phyloP scores from a whole-genome alignment of 1,140 invertebrate species.

The Ectropis grisescens region DNA sequence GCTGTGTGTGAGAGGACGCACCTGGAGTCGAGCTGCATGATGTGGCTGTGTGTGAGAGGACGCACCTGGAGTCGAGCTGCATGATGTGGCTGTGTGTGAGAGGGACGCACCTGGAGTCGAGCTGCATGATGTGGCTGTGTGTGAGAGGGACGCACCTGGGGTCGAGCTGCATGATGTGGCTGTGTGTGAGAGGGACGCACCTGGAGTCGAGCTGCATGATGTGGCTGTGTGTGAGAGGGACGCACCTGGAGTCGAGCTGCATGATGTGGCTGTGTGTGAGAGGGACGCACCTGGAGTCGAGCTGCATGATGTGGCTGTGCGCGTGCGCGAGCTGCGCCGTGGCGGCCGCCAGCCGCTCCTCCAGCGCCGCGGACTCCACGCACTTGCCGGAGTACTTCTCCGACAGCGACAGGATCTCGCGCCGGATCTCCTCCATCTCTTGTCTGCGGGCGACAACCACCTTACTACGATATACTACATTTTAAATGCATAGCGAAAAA shows the following conservation, averaged over 20 bases:
- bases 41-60: conserved; percentile 85
- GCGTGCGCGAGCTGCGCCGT: conserved; percentile 85
- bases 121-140: too few species aligned
- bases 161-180: too few species aligned
- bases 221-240: too few species aligned
- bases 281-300: conserved; percentile 81
- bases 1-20: too few species aligned
- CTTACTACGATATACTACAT: too few species aligned
- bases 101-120: too few species aligned
- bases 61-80: conserved; percentile 81
- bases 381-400: conserved; percentile 94
- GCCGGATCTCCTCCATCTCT: conserved; percentile 87
- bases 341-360: conserved; percentile 84
- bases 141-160: too few species aligned
- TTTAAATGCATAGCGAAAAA: too few species aligned
- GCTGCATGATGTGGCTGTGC: conserved; percentile 83
- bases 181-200: too few species aligned
- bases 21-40: conserved; percentile 82
- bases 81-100: conserved; percentile 84
- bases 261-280: too few species aligned
- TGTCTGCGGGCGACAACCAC: conserved; percentile 72
- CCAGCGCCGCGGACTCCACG: conserved; percentile 87
- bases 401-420: conserved; percentile 88
- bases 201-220: too few species aligned
- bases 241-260: too few species aligned